These are phyloP conservation scores for Phoenicopterus ruber DNA, from an alignment of 2,113 vertebrate species.

Conservation along the genomic window DNA sequence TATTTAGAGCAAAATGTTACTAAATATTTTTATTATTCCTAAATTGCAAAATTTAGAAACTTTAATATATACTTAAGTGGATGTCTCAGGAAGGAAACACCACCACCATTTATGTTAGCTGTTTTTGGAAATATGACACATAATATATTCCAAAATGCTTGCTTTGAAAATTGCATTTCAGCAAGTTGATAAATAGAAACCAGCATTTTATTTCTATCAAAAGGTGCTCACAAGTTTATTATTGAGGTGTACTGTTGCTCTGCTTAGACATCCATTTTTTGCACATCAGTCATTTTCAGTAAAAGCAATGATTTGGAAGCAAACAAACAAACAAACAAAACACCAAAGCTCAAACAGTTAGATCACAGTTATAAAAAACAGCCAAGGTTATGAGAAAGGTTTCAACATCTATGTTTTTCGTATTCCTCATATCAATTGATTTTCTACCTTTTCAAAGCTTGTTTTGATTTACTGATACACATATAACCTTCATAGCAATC, in stretches of 20 bases:
- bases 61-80: not conserved
- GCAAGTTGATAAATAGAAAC: not conserved
- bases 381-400: not conserved
- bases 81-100: not conserved
- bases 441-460: constrained; percentile 41
- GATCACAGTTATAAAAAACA: constrained; percentile 4
- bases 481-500: constrained; percentile 42
- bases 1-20: not conserved
- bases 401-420: not conserved
- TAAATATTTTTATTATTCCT: not conserved
- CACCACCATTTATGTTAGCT: accelerated
- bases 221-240: not conserved
- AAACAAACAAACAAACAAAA: not conserved
- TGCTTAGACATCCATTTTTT: not conserved
- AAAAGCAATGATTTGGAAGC: not conserved
- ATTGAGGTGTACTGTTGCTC: not conserved
- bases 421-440: constrained; percentile 31
- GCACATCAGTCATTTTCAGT: not conserved
- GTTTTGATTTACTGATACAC: constrained; percentile 55
- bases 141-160: not conserved
- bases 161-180: not conserved
- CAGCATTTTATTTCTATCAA: not conserved
- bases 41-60: not conserved
- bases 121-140: not conserved
- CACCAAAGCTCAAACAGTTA: not conserved